Evolutionary conservation across 2,797 vertebrate species (phyloP), one percentile per base, ranked within the genome.

Genomic region (Melanotaenia boesemani): DNA sequence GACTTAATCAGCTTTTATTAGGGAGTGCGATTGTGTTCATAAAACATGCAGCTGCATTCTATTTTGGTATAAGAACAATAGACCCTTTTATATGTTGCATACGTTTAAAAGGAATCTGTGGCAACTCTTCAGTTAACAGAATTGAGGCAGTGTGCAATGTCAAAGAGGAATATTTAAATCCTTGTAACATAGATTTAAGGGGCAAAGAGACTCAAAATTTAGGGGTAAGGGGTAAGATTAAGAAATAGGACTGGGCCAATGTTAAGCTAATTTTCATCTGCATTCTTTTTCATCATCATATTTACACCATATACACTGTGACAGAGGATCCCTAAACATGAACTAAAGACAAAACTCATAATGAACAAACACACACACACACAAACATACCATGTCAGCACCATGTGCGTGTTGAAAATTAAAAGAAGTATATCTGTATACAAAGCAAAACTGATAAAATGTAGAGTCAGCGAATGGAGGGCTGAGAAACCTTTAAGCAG

Each of bases 401-500:
- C 16, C 24, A 26, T 28, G 13, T 62, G 24, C 26, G 55, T 22
- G 30, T 22, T 20, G 2, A 26, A 64, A 71, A 74, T 39, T 67
- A 58, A 71, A 74, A 70, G 16, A 48, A 34, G 28, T 24, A 30
- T 67, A 64, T 20, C 69, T 63, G n/a, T 72, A 60, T 69, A 26
- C 44, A 18, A 67, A 52, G 44, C 67, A 63, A 73, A 69, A 46
- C 34, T 6, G 30, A 34, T 54, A 44, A 59, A 65, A 52, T 30
- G 28, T 52, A 55, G 50, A 59, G 66, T 55, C 61, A 74, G 71
- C n/a, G 2, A 34, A 30, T 34, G 16, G 26, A 50, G 16, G 54
- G 59, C 57, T 54, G 65, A 68, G 39, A 44, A 65, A 36, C 18
- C 67, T 65, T 54, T 52, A 52, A 77, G 74, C 62, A 44, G 67